Evolutionary conservation across 2,113 vertebrate genomes (phyloP), one percentile per base, ranked within the genome.

Genomic region (Cololabis saira): DNA sequence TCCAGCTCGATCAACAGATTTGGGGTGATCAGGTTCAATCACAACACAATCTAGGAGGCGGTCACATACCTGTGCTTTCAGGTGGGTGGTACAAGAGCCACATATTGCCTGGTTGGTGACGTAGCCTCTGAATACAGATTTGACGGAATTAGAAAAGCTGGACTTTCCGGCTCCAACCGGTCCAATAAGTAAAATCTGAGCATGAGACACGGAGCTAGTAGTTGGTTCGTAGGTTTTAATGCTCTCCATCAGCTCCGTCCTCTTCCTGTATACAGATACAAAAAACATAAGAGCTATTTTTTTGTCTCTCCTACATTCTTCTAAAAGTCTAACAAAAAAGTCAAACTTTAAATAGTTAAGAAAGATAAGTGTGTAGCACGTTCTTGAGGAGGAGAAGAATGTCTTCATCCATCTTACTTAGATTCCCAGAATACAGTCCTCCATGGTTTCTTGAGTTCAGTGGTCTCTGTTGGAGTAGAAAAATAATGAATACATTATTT

Each of bases 111-210:
- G 80, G 19, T 43, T 71, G 63, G 72, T 88, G 70, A 85, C 70
- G 9, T 81, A 54, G 21, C 83, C 86, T 81, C 64, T 83, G 73
- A 82, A 88, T 0, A 82, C 67, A 43, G 86, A 88, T 75, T 75
- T 88, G 53, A 88, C 51, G 0, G 86, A 83, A 53, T 88, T 88
- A 43, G 83, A 88, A 72, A 88, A 85, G 50, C 83, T 88, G 75
- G 86, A 88, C 56, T 87, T 87, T 74, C 84, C 84, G 21, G 78
- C 81, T 68, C 84, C 84, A 6, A 87, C 62, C 11, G 55, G 59
- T 54, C 84, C 84, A 0, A 84, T 19, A 2, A 87, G 69, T 56
- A 84, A 61, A 40, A 84, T 54, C 2, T 73, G 81, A 48, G 0
- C 5, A 61, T 54, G 72, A 14, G 78, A 7, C 67, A 88, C 80